A percentile compares a stretch with the other conserved stretches of the same genome.
Conservation (phyloP, 2,113 vertebrate genomes). For the Bucco capensis region DNA sequence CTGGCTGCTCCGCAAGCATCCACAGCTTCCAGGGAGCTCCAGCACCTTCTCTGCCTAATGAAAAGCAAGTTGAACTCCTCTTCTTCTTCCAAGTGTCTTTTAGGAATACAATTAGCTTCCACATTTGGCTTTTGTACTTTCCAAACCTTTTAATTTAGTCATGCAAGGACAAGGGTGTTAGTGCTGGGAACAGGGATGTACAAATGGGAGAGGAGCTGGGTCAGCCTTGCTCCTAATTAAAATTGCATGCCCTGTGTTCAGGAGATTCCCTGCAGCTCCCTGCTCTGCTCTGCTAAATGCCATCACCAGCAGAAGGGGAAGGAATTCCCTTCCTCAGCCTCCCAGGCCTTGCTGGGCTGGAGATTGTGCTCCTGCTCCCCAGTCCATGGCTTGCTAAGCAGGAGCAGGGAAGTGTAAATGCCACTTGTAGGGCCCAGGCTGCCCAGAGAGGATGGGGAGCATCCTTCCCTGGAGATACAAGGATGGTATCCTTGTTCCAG, state of each 20-base stretch:
- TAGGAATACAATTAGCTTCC: slow-evolving; percentile 48
- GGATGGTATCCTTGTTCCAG: not conserved
- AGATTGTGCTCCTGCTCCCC: fast-evolving
- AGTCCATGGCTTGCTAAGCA: fast-evolving
- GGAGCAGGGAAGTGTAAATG: not conserved
- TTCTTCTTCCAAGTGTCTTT: not conserved
- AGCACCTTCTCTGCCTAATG: not conserved
- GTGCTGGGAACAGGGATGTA: not conserved
- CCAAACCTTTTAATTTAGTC: not conserved
- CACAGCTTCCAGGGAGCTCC: not conserved
- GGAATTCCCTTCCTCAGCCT: not conserved
- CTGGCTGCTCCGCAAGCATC: not conserved
- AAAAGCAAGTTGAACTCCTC: not conserved
- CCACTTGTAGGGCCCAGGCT: not conserved
- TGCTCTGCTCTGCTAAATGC: not conserved
- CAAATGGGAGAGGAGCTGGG: not conserved
- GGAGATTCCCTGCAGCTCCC: not conserved
- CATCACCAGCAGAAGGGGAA: not conserved
- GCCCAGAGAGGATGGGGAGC: too few relatives aligned
- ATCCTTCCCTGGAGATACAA: not conserved
- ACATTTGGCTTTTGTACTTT: not conserved
- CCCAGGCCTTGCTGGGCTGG: not conserved
- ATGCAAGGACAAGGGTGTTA: not conserved
- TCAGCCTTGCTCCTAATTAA: slow-evolving; percentile 5
- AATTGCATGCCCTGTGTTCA: not conserved